Percentiles rank a stretch among this genome's conserved stretches.
Conservation (phyloP, 2,113 vertebrate species). For the Phasianus colchicus region DNA sequence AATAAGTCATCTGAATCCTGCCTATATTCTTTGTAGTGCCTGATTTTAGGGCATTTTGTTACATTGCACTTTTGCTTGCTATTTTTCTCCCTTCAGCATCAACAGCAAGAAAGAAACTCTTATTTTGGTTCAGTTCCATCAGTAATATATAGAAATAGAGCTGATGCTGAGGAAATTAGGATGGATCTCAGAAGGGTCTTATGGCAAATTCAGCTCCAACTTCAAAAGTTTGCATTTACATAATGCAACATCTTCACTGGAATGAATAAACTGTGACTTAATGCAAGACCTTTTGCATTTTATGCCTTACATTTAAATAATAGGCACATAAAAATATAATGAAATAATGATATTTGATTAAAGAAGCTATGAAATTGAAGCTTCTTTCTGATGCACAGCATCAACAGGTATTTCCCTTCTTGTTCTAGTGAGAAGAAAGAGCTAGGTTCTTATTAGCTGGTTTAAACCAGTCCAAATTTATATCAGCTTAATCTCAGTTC, state of each 20-base stretch:
- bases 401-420: not conserved
- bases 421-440: not conserved
- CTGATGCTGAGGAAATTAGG: slow-evolving; percentile 35
- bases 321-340: not conserved
- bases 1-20: not conserved
- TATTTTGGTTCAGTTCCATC: slow-evolving; percentile 10
- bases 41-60: slow-evolving; percentile 41
- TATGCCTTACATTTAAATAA: not conserved
- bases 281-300: slow-evolving; percentile 7
- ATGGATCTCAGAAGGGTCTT: slow-evolving; percentile 37
- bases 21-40: not conserved
- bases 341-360: not conserved
- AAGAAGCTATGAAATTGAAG: not conserved
- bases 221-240: slow-evolving; percentile 45
- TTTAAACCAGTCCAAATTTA: not conserved
- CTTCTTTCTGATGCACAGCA: not conserved
- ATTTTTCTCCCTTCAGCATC: not conserved
- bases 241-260: not conserved
- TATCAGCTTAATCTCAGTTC: not conserved
- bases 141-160: not conserved
- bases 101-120: slow-evolving; percentile 1
- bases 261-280: slow-evolving; percentile 7
- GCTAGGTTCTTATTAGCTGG: not conserved
- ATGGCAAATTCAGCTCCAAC: not conserved
- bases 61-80: not conserved